Evolutionary conservation across 2,113 vertebrate species (phyloP).

Genomic region (Paramisgurnus dabryanus): DNA sequence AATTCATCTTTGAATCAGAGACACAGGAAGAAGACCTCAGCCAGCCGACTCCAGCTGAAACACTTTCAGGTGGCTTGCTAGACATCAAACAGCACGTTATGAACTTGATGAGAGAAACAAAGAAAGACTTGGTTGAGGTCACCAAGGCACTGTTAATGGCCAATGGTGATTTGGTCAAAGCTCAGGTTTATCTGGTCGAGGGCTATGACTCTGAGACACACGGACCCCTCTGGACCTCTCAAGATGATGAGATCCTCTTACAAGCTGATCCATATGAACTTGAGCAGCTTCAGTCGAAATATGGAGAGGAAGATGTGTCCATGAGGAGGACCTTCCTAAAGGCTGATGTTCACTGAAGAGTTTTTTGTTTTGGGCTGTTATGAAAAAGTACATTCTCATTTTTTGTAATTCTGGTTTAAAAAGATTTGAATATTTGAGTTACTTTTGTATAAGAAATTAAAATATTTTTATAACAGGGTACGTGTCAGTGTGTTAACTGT

Average conservation of each 20-base stretch:
- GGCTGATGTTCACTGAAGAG: background rate
- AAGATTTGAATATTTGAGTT: background rate
- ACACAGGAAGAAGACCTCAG: conserved; percentile 62
- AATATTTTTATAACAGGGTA: conserved; percentile 10
- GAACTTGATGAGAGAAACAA: conserved; percentile 77
- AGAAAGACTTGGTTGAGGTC: conserved; percentile 79
- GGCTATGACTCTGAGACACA: conserved; percentile 55
- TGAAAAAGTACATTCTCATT: background rate
- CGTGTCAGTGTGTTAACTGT: background rate
- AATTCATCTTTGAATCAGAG: conserved; percentile 71
- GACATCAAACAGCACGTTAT: conserved; percentile 69
- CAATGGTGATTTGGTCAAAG: conserved; percentile 80
- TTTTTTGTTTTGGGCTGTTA: background rate
- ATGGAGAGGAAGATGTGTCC: conserved; percentile 62
- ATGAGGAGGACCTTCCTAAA: conserved; percentile 69
- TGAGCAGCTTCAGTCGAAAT: conserved; percentile 64
- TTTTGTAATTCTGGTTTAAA: background rate
- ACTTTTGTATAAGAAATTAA: conserved; percentile 1
- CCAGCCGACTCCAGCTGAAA: conserved; percentile 16
- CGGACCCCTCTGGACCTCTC: conserved; percentile 59
- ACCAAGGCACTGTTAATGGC: conserved; percentile 88
- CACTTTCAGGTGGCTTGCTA: conserved; percentile 46
- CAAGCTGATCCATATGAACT: conserved; percentile 45
- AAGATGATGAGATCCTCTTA: conserved; percentile 64
- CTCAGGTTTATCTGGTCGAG: conserved; percentile 73